Evolutionary conservation across 2,797 vertebrate species (phyloP).

Genomic region (Holocentrus rufus): DNA sequence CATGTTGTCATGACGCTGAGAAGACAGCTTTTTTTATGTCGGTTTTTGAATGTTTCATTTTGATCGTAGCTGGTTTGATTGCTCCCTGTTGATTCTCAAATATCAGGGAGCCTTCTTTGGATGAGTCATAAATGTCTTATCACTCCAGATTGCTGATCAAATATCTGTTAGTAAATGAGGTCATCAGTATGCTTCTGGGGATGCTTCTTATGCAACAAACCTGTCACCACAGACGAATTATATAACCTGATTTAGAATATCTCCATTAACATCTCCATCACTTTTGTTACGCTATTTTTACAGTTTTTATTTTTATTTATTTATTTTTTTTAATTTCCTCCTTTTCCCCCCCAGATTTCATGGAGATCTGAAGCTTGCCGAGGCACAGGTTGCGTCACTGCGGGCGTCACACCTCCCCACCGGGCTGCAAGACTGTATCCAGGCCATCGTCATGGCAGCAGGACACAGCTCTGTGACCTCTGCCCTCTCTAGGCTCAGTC

Average conservation of each 20-base stretch:
- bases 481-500: constrained; percentile 87
- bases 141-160: constrained; percentile 51
- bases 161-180: constrained; percentile 50
- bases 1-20: constrained; percentile 10
- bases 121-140: constrained; percentile 51
- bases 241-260: background rate
- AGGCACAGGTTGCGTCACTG: constrained; percentile 82
- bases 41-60: background rate
- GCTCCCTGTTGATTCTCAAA: constrained; percentile 26
- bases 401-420: constrained; percentile 78
- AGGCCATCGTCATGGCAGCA: constrained; percentile 82
- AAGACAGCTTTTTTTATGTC: background rate
- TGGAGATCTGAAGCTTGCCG: constrained; percentile 83
- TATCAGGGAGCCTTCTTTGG: constrained; percentile 18
- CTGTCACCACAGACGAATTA: constrained; percentile 39
- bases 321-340: constrained; percentile 9
- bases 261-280: background rate
- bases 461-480: constrained; percentile 88
- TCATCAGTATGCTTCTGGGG: constrained; percentile 47
- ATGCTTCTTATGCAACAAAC: constrained; percentile 32
- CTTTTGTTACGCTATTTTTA: background rate
- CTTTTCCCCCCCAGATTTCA: constrained; percentile 82
- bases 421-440: constrained; percentile 88
- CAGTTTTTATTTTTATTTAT: background rate
- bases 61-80: constrained; percentile 3